A percentile compares a stretch with the other conserved stretches of the same genome.
Conservation (phyloP, 2,113 vertebrate genomes). For the Tetrao urogallus region DNA sequence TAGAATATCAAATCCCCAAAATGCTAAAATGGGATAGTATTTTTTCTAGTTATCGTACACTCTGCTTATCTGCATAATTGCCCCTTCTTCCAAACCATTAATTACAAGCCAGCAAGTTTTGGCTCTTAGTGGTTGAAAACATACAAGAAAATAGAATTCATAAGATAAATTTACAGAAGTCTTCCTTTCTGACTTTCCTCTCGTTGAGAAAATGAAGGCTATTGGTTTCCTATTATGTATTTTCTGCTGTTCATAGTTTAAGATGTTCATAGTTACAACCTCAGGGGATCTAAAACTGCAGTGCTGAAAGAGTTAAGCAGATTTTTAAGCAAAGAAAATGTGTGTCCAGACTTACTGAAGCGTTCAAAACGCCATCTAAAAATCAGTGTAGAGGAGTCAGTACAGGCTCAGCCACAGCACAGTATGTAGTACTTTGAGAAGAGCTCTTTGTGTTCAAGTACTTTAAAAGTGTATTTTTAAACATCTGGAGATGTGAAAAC, state of each 20-base stretch:
- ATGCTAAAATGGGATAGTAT: neutral
- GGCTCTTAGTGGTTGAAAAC: constrained; percentile 14
- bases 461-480: constrained; percentile 50
- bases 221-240: constrained; percentile 6
- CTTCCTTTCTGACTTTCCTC: neutral
- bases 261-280: neutral
- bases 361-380: constrained; percentile 49
- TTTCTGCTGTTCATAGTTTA: constrained; percentile 17
- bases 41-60: neutral
- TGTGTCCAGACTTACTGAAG: neutral
- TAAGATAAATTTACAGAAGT: neutral
- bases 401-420: neutral
- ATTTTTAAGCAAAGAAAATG: constrained; percentile 25
- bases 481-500: constrained; percentile 20
- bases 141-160: neutral
- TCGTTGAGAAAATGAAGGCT: neutral
- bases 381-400: neutral
- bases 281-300: neutral
- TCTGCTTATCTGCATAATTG: neutral
- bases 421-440: constrained; percentile 20
- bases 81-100: neutral
- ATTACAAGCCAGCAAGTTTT: neutral
- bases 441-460: constrained; percentile 38
- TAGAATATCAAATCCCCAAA: neutral
- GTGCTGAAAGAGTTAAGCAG: constrained; percentile 23